Conservation (phyloP, 2,113 vertebrate genomes). For the Thamnaconus septentrionalis region DNA sequence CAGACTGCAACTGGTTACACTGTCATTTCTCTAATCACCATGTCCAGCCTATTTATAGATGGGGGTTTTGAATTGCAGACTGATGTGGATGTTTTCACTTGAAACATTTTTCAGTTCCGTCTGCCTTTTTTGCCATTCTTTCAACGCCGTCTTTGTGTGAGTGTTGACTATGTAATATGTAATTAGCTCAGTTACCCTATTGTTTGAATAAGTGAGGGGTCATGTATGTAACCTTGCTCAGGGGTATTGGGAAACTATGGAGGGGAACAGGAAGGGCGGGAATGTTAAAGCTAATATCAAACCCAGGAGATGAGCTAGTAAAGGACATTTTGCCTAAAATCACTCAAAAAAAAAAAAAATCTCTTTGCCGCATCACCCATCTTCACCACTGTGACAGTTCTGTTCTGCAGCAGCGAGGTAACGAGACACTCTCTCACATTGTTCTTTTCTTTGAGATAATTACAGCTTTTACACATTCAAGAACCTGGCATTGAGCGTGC, state of each 20-base stretch:
- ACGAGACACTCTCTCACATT: conserved; percentile 55
- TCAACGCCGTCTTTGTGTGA: too few relatives aligned
- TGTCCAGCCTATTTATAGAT: conserved; percentile 6
- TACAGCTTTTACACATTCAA: conserved; percentile 63
- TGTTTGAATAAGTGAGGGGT: too few relatives aligned
- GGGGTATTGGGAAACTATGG: conserved; percentile 2
- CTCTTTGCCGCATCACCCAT: too few relatives aligned
- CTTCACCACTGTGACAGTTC: neutral
- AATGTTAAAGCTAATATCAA: conserved; percentile 60
- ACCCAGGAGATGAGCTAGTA: conserved; percentile 22
- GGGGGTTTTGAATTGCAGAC: conserved; percentile 1
- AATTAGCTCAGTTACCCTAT: too few relatives aligned
- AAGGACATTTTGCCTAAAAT: conserved; percentile 50
- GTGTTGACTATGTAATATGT: too few relatives aligned
- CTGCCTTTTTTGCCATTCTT: neutral
- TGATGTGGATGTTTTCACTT: conserved; percentile 15
- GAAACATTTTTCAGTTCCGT: neutral
- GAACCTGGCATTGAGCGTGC: conserved; percentile 46
- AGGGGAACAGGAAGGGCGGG: conserved; percentile 22
- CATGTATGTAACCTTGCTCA: conserved; percentile 9
- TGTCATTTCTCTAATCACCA: neutral
- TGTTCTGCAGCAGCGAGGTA: conserved; percentile 46
- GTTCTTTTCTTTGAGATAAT: conserved; percentile 65
- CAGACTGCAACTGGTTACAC: conserved; percentile 8
- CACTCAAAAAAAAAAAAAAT: neutral